Evolutionary conservation across 2,113 vertebrate genomes (phyloP), one percentile per base, ranked within the genome.

Genomic region (Regulus satrapa): DNA sequence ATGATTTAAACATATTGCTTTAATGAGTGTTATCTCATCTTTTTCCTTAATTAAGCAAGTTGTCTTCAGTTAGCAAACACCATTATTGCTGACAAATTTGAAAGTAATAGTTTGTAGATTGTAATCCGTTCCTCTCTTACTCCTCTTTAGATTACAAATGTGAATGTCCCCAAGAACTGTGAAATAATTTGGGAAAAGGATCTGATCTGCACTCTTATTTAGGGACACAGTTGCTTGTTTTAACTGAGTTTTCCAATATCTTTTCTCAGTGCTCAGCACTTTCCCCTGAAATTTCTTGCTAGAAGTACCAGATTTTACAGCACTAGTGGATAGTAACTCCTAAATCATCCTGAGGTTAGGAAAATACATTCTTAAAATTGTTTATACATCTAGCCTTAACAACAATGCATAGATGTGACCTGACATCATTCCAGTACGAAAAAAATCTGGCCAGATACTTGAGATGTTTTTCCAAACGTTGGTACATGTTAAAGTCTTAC

Each of bases 401-500:
- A 77, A 5, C 18, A 67, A 2, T 55, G 32, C 45, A 26, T 34
- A 52, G 20, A n/a, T 31, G 83, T 74, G 19, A 79, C 32, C 38
- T 54, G 51, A 45, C 1, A 13, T 89, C 28, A 15, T 67, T 85
- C 43, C 49, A 41, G 32, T 55, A 29, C 68, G 75, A 58, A 91
- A 55, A 91, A 69, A 61, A 28, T 24, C 29, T 73, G 34, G 21
- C 11, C 61, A 58, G 5, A 68, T 74, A 66, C 24, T 69, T 87
- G 14, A 63, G 40, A 49, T 63, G 45, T 78, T 93, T 85, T 75
- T 87, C 55, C 68, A 40, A 96, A 88, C 61, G 78, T 58, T 78
- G 61, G 34, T 94, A 58, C 89, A 51, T 86, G 48, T 87, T 81
- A 71, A 97, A 95, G 78, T 97, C 97, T 96, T 93, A 92, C 66